Conservation (phyloP, 2,888 invertebrate species). For the Thymelicus sylvestris region DNA sequence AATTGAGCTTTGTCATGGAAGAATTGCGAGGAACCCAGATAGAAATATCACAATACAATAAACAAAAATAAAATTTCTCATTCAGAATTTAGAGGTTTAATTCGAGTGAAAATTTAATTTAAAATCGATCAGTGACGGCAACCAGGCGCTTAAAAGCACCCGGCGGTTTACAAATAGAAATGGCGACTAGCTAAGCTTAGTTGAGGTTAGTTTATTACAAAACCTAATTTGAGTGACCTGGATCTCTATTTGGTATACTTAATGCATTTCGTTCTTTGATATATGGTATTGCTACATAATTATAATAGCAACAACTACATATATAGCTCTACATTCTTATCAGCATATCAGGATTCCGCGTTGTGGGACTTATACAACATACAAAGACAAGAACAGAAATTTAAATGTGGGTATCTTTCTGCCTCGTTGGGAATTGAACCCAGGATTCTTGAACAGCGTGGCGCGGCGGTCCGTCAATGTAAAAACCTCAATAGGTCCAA, state of each 20-base stretch:
- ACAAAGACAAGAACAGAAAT: too few species aligned
- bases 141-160: conserved; percentile 54
- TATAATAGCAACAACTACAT: too few species aligned
- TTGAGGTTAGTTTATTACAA: conserved; percentile 44
- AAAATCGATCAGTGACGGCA: conserved; percentile 52
- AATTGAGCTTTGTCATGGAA: conserved; percentile 19
- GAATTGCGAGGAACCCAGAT: conserved; percentile 31
- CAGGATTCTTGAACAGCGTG: too few species aligned
- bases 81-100: conserved; percentile 40
- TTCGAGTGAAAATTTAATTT: conserved; percentile 58
- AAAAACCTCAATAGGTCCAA: too few species aligned
- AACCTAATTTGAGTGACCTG: conserved; percentile 33
- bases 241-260: not conserved
- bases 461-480: too few species aligned
- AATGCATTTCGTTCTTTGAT: too few species aligned
- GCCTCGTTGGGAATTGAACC: too few species aligned
- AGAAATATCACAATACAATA: conserved; percentile 31
- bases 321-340: too few species aligned
- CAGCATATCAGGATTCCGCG: too few species aligned
- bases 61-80: conserved; percentile 35
- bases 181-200: conserved; percentile 47
- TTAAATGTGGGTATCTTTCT: too few species aligned
- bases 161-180: conserved; percentile 54
- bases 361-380: too few species aligned
- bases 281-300: too few species aligned